These are phyloP conservation scores for Morus bassanus DNA, from an alignment of 2,797 vertebrate species.

Conservation along the genomic window DNA sequence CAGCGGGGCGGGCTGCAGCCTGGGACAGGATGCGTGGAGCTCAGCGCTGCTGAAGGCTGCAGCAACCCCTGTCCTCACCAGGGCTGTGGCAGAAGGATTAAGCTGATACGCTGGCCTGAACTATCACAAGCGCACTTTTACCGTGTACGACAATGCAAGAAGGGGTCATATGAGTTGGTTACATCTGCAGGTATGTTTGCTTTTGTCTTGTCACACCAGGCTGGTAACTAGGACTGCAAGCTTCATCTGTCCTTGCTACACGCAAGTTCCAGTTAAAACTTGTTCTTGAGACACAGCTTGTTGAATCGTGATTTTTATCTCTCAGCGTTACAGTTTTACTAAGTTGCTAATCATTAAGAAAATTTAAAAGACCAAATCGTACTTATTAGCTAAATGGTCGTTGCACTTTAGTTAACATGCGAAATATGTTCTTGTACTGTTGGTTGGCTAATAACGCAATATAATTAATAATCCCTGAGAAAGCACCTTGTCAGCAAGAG, in stretches of 20 bases:
- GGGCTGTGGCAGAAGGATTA: background rate
- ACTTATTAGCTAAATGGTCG: slow-evolving; percentile 65
- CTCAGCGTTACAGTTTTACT: slow-evolving; percentile 69
- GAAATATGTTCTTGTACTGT: slow-evolving; percentile 28
- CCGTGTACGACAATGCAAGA: background rate
- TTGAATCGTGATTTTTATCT: slow-evolving; percentile 60
- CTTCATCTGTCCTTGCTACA: slow-evolving; percentile 3
- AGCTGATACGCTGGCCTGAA: background rate
- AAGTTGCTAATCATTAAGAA: slow-evolving; percentile 77
- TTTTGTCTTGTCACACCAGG: background rate
- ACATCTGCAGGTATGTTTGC: background rate
- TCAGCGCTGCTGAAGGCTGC: background rate
- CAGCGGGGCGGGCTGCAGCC: background rate
- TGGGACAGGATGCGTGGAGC: background rate
- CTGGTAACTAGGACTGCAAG: slow-evolving; percentile 5
- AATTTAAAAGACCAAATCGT: slow-evolving; percentile 43
- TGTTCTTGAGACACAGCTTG: slow-evolving; percentile 37
- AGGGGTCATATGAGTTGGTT: background rate
- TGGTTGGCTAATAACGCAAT: slow-evolving; percentile 66
- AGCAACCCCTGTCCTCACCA: background rate
- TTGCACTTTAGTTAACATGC: slow-evolving; percentile 65
- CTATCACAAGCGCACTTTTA: background rate
- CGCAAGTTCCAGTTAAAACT: slow-evolving; percentile 40
- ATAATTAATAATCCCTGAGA: slow-evolving; percentile 75
- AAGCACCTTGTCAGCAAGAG: slow-evolving; percentile 76